Conservation (phyloP, 2,888 invertebrate species). For the Scrobipalpa atriplicella region DNA sequence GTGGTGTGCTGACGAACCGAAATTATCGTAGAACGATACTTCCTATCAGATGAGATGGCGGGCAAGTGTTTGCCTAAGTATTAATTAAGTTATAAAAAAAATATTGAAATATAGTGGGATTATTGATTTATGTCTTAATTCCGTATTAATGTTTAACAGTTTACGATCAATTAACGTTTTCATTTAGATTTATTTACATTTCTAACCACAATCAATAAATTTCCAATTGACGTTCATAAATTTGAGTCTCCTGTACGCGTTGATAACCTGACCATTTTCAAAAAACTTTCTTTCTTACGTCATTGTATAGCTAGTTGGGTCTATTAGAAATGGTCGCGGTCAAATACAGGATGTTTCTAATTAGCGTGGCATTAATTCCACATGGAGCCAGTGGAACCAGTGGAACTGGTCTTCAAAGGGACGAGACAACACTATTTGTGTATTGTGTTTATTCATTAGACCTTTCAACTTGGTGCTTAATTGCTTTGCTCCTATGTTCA, state of each 20-base stretch:
- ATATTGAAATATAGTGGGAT: not conserved
- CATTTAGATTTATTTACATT: slow-evolving; percentile 31
- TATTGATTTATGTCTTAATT: not conserved
- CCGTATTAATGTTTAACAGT: not conserved
- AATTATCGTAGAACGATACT: no score
- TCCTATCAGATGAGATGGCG: no score
- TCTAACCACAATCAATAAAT: slow-evolving; percentile 29
- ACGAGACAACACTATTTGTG: slow-evolving; percentile 37
- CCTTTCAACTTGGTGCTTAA: slow-evolving; percentile 50
- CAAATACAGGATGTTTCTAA: slow-evolving; percentile 49
- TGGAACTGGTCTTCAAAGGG: slow-evolving; percentile 30
- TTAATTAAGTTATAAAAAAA: not conserved
- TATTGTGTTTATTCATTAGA: slow-evolving; percentile 57
- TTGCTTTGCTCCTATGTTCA: slow-evolving; percentile 39
- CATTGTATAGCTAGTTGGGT: not conserved
- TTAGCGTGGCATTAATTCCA: slow-evolving; percentile 60
- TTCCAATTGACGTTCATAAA: slow-evolving; percentile 35
- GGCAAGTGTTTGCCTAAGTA: not conserved
- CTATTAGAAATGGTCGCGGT: slow-evolving; percentile 37
- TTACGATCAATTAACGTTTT: not conserved
- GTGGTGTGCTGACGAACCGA: no score
- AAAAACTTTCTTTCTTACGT: not conserved
- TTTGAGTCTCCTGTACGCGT: slow-evolving; percentile 32
- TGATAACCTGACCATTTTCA: not conserved
- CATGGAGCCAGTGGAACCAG: slow-evolving; percentile 30